These are phyloP conservation scores for Xyrichtys novacula DNA, from an alignment of 2,797 vertebrate species.

Conservation along the genomic window DNA sequence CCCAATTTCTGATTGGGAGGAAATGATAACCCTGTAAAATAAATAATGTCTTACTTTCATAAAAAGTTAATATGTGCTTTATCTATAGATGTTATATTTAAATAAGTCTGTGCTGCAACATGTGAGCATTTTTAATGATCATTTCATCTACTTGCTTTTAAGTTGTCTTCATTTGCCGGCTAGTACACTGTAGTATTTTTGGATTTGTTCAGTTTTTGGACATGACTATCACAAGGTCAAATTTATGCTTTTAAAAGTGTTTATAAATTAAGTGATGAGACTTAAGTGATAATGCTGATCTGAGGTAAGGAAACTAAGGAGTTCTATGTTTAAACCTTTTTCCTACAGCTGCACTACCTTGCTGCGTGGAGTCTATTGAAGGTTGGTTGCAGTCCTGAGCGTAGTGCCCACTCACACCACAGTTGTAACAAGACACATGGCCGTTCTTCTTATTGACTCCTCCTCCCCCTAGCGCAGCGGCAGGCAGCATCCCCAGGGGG, in stretches of 20 bases:
- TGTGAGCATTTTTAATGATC: no score
- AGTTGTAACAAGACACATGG: conserved; percentile 94
- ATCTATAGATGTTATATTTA: no score
- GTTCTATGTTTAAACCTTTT: conserved; percentile 19
- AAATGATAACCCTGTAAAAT: no score
- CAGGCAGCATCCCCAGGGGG: conserved; percentile 87
- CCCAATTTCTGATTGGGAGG: no score
- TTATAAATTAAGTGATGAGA: background rate
- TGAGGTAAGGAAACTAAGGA: background rate
- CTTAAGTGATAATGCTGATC: background rate
- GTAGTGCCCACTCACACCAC: conserved; percentile 93
- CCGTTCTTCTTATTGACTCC: conserved; percentile 93
- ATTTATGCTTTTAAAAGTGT: background rate
- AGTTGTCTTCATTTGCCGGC: no score
- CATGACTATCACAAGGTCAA: background rate
- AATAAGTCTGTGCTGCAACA: no score
- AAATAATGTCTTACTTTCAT: no score
- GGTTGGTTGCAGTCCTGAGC: conserved; percentile 96
- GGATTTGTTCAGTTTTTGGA: no score
- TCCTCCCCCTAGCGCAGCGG: conserved; percentile 82
- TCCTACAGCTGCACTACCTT: conserved; percentile 85
- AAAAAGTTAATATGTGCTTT: no score
- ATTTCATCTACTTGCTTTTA: no score
- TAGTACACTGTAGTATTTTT: no score
- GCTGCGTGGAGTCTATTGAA: conserved; percentile 91